Evolutionary conservation across 2,797 vertebrate species (phyloP).

Genomic region (Xenops minutus): DNA sequence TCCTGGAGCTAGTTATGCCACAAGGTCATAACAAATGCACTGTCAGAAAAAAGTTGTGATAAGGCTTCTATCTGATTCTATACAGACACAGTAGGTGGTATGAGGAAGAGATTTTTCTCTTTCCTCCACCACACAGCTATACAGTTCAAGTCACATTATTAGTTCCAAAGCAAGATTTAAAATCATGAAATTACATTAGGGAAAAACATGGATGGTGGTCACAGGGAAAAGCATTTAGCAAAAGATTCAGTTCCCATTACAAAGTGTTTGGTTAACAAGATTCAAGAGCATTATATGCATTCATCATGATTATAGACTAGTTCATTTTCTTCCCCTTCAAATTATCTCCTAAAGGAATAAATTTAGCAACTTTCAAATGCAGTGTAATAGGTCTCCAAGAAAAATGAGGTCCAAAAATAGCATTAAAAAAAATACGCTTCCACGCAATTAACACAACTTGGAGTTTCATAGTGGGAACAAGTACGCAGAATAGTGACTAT

Average conservation of each 20-base stretch:
- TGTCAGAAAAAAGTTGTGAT: not conserved
- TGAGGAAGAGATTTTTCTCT: not conserved
- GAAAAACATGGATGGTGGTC: not conserved
- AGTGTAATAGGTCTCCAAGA: not conserved
- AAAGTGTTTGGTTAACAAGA: not conserved
- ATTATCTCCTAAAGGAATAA: not conserved
- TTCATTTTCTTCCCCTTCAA: not conserved
- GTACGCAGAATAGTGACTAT: not conserved
- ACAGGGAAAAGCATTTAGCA: not conserved
- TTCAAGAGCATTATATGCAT: not conserved
- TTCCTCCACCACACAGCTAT: not conserved
- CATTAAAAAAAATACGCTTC: not conserved
- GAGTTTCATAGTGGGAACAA: not conserved
- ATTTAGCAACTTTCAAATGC: not conserved
- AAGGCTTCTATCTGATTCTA: not conserved
- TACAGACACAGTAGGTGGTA: fast-evolving
- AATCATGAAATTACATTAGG: not conserved
- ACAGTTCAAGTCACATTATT: not conserved
- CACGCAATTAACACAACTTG: not conserved
- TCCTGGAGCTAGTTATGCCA: not conserved
- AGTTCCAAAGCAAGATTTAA: not conserved
- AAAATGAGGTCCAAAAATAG: not conserved
- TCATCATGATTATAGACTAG: not conserved
- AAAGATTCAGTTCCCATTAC: not conserved
- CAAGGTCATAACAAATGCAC: not conserved